phyloP scores from a whole-genome alignment of 2,113 vertebrate species.

The Cochlearius cochlearius region DNA sequence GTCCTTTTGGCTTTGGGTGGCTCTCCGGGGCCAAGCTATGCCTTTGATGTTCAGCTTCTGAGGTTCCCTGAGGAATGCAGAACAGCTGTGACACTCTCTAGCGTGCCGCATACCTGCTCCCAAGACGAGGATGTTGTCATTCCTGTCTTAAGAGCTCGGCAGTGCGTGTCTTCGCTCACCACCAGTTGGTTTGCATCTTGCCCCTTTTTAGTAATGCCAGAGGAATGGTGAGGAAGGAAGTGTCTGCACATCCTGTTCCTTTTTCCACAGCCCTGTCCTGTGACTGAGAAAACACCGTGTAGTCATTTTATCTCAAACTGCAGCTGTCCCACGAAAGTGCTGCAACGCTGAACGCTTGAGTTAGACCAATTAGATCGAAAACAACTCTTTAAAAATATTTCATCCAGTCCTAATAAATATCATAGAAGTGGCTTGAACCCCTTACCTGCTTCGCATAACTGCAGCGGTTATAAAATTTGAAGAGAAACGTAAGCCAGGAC shows the following conservation, averaged over 20 bases:
- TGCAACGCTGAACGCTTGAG: neutral
- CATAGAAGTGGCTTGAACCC: neutral
- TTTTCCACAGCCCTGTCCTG: neutral
- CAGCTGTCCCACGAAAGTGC: neutral
- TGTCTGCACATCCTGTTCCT: constrained; percentile 45
- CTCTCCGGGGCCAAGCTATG: neutral
- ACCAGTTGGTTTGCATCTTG: neutral
- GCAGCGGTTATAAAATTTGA: neutral
- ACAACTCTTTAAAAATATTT: neutral
- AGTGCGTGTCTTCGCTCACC: neutral
- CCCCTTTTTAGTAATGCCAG: constrained; percentile 38
- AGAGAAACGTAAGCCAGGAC: neutral
- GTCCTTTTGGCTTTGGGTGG: neutral
- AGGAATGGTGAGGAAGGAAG: constrained; percentile 63
- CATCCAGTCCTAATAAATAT: neutral
- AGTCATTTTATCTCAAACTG: neutral
- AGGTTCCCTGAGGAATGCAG: constrained; percentile 4
- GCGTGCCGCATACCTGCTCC: constrained; percentile 23
- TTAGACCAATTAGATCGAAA: neutral
- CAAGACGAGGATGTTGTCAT: constrained; percentile 31
- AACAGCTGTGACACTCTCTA: constrained; percentile 42
- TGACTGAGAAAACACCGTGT: neutral
- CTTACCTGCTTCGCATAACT: neutral
- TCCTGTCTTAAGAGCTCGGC: neutral
- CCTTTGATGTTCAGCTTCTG: constrained; percentile 25